Base-by-base conservation (phyloP, 2,113 vertebrate species). In the Tonatia bakeri region DNA sequence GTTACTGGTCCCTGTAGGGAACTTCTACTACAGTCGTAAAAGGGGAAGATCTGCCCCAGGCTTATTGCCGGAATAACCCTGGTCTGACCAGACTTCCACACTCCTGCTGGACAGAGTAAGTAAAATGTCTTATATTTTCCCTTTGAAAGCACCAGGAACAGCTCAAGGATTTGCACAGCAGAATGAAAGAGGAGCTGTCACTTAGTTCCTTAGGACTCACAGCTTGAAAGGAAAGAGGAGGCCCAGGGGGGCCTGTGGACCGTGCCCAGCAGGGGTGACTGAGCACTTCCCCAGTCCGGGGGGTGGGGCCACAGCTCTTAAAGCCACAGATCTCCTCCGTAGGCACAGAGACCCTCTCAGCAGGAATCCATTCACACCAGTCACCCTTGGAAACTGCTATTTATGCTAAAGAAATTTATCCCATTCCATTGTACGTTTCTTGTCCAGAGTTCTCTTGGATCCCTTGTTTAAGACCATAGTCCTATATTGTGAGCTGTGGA, bases 341-440 rank as follows among this genome's bases (percentile, higher is more conserved):
- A 94, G 97, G 97, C 97, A 96, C 97, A 96, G 97, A 98, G 97
- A 97, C 97, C 97, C 97, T 97, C 97, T 50, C 97, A 97, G 97
- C 95, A 19, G 97, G 97, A 94, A 90, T 76, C 95, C 97, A 97
- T 98, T 98, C 97, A 98, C 94, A 96, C 86, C 94, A 98, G 97
- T 97, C 97, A 98, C 97, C 97, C 96, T 98, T 97, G 97, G 97
- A 97, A 97, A 98, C 97, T 97, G 97, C 96, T 97, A 97, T 97
- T 98, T 97, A 97, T 96, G 97, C 97, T 96, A 97, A 98, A 97
- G 97, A 97, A 98, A 98, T 97, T 92, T 98, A 98, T 96, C 97
- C 97, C 97, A 81, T 95, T 96, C 97, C 95, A 98, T 98, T 98
- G 97, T 97, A 83, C 50, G 86, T 93, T 97, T 94, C 97, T 97